Evolutionary conservation across 2,797 vertebrate species (phyloP), one percentile per base, ranked within the genome.

Genomic region (Botia kubotai): DNA sequence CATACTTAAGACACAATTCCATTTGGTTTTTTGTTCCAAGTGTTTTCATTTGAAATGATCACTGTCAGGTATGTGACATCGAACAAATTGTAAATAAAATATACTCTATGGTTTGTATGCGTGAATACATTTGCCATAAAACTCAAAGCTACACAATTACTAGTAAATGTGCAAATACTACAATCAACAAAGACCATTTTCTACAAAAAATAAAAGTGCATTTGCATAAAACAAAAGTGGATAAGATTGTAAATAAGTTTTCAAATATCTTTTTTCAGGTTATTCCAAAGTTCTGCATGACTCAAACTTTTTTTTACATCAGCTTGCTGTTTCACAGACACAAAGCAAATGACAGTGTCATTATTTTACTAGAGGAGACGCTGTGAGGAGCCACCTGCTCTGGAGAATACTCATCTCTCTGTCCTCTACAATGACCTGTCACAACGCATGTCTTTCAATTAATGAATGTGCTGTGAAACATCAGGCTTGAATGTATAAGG

Each of bases 361-460:
- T 91, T 90, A 88, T 89, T 92, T 91, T 91, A 83, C 89, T 79
- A 76, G 85, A 17, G 89, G 90, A 89, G 89, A 90, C 92, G 90
- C 88, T 89, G 91, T 92, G 93, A 85, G 91, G 89, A 72, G 86
- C 91, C 90, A 93, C 86, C 91, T 92, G 92, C 91, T 93, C 91
- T 86, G 60, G 88, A 91, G 89, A 90, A 87, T 87, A 88, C 86
- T 87, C 84, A 85, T 89, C 86, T 88, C 83, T 83, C 68, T 79
- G 91, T 92, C 91, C 92, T 92, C 91, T 91, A 90, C 88, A 81
- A 82, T 77, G 84, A 80, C 72, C 84, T 63, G 86, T 86, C 84
- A 81, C 69, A 66, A 87, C 83, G 72, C 75, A 87, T 86, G 83
- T 85, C 87, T 91, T 87, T 83, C 84, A 57, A 68, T 21, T 48